Conservation (phyloP, 2,888 invertebrate species). For the Pelosia muscerda region DNA sequence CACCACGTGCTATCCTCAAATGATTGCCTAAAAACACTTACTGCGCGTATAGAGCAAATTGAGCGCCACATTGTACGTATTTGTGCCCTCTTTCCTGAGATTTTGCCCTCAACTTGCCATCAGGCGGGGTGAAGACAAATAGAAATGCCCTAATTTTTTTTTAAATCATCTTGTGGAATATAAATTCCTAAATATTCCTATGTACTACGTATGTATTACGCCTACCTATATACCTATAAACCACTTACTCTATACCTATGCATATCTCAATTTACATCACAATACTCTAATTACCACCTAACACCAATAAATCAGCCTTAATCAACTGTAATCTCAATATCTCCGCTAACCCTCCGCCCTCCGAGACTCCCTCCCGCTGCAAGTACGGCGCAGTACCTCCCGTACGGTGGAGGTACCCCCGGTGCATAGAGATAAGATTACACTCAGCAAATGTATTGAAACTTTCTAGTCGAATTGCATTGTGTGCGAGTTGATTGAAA, state of each 20-base stretch:
- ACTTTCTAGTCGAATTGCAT: slow-evolving; percentile 30
- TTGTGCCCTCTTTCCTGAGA: no score
- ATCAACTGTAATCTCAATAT: slow-evolving; percentile 50
- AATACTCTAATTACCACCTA: slow-evolving; percentile 23
- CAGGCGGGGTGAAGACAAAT: no score
- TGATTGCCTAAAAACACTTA: no score
- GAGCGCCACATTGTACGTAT: no score
- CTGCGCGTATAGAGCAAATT: no score
- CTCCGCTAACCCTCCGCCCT: slow-evolving; percentile 23
- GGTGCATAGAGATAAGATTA: slow-evolving; percentile 45
- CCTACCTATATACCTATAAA: not conserved
- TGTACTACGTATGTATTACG: not conserved
- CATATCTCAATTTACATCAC: not conserved
- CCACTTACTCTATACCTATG: no score
- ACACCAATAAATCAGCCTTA: slow-evolving; percentile 40
- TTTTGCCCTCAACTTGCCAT: no score
- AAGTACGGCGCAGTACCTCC: no score
- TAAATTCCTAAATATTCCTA: no score
- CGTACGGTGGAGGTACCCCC: slow-evolving; percentile 8
- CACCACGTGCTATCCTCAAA: no score
- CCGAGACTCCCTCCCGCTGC: slow-evolving; percentile 7
- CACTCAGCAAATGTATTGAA: slow-evolving; percentile 53
- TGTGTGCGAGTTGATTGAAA: slow-evolving; percentile 31
- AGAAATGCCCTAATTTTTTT: no score
- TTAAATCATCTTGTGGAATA: no score